Evolutionary conservation across 2,113 vertebrate genomes (phyloP).

Genomic region (Geothlypis trichas): DNA sequence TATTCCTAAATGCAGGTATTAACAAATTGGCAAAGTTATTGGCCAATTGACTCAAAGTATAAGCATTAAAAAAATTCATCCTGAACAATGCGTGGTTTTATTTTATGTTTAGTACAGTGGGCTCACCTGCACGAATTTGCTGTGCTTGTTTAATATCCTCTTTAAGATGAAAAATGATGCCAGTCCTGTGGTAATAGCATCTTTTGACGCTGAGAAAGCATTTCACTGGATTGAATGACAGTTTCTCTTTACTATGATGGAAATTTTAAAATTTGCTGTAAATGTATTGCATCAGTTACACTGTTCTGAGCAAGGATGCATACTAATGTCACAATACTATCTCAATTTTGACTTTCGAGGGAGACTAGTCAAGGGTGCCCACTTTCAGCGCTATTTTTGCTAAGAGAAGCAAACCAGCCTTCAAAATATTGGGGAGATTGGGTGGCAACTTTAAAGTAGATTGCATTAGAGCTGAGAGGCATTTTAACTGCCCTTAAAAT

Average conservation of each 20-base stretch:
- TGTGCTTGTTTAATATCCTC: slow-evolving; percentile 75
- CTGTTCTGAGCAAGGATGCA: background rate
- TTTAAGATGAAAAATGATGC: slow-evolving; percentile 76
- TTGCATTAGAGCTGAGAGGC: background rate
- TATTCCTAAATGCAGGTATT: slow-evolving; percentile 52
- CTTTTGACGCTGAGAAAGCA: slow-evolving; percentile 72
- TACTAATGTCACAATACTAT: background rate
- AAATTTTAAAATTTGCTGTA: slow-evolving; percentile 63
- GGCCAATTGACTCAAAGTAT: slow-evolving; percentile 69
- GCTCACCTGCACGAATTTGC: slow-evolving; percentile 71
- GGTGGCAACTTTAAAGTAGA: background rate
- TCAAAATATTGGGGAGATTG: background rate
- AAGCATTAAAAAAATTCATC: slow-evolving; percentile 74
- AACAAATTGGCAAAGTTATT: slow-evolving; percentile 67
- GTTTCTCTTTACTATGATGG: slow-evolving; percentile 56
- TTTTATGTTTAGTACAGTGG: slow-evolving; percentile 67
- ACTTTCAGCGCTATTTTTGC: background rate
- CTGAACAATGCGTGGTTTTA: slow-evolving; percentile 68
- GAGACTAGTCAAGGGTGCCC: slow-evolving; percentile 7
- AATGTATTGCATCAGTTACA: slow-evolving; percentile 45
- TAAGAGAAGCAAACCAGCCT: background rate
- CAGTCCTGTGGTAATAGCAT: slow-evolving; percentile 66
- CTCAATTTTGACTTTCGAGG: slow-evolving; percentile 6
- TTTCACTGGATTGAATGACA: slow-evolving; percentile 68
- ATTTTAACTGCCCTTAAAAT: background rate